These are phyloP conservation scores for Eilema griseolum DNA, from an alignment of 2,888 invertebrate species.

Conservation along the genomic window DNA sequence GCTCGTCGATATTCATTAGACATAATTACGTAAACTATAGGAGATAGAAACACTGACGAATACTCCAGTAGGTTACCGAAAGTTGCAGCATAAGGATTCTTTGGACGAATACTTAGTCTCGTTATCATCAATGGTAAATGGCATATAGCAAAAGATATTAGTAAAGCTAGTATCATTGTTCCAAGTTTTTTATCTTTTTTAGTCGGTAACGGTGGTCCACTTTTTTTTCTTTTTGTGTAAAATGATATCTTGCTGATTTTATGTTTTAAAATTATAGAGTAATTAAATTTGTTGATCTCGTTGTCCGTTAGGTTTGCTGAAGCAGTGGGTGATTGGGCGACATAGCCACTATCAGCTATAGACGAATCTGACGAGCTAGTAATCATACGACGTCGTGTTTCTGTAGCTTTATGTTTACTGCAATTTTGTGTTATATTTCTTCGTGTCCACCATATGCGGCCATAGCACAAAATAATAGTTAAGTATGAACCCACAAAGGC, in stretches of 20 bases:
- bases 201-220: constrained; percentile 89
- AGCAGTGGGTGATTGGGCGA: background rate
- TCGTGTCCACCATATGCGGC: constrained; percentile 93
- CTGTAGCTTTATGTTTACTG: constrained; percentile 73
- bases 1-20: constrained; percentile 96
- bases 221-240: constrained; percentile 63
- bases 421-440: constrained; percentile 88
- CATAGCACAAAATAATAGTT: constrained; percentile 93
- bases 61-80: constrained; percentile 94
- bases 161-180: constrained; percentile 96
- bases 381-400: constrained; percentile 38
- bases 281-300: constrained; percentile 4
- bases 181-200: constrained; percentile 91
- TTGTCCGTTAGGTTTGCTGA: constrained; percentile 11
- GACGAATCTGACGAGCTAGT: constrained; percentile 17
- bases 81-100: constrained; percentile 91
- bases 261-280: constrained; percentile 9
- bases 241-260: constrained; percentile 67
- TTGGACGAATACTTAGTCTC: background rate
- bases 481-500: constrained; percentile 94
- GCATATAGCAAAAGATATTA: constrained; percentile 94
- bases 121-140: constrained; percentile 96
- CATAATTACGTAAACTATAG: constrained; percentile 97
- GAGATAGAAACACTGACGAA: constrained; percentile 95
- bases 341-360: background rate